A percentile compares a stretch with the other conserved stretches of the same genome.
phyloP scores from a whole-genome alignment of 2,888 invertebrate species.

The Phortica magna region DNA sequence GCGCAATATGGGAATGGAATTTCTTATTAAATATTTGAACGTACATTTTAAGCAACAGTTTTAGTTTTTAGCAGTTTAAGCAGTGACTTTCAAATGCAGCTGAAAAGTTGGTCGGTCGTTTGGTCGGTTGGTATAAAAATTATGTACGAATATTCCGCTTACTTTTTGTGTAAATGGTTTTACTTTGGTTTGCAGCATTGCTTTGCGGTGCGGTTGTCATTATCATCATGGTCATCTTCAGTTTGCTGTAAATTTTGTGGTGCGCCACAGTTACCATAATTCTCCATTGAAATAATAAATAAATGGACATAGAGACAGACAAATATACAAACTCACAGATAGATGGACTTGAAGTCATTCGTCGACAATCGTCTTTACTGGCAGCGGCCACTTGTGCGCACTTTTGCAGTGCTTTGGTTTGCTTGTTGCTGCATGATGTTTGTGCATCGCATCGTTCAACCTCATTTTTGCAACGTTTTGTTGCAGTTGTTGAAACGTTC shows the following conservation, averaged over 20 bases:
- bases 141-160: constrained; percentile 23
- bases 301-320: constrained; percentile 41
- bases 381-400: constrained; percentile 23
- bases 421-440: constrained; percentile 4
- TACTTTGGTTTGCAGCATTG: constrained; percentile 43
- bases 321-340: background rate
- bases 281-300: constrained; percentile 66
- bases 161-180: constrained; percentile 37
- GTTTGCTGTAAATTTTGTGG: constrained; percentile 38
- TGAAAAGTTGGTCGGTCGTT: background rate
- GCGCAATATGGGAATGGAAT: constrained; percentile 47
- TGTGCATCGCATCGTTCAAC: constrained; percentile 55
- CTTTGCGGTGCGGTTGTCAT: constrained; percentile 52
- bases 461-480: constrained; percentile 62
- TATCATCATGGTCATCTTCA: constrained; percentile 69
- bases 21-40: constrained; percentile 65
- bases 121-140: constrained; percentile 1
- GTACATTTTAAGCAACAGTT: background rate
- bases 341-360: background rate
- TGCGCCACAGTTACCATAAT: constrained; percentile 40
- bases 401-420: constrained; percentile 17
- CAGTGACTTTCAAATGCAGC: constrained; percentile 8
- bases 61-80: background rate
- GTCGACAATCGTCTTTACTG: background rate
- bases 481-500: constrained; percentile 21